A percentile compares a stretch with the other conserved stretches of the same genome.
These are phyloP conservation scores for Trematocara nigrifrons DNA, from an alignment of 2,113 vertebrate species.

Conservation along the genomic window DNA sequence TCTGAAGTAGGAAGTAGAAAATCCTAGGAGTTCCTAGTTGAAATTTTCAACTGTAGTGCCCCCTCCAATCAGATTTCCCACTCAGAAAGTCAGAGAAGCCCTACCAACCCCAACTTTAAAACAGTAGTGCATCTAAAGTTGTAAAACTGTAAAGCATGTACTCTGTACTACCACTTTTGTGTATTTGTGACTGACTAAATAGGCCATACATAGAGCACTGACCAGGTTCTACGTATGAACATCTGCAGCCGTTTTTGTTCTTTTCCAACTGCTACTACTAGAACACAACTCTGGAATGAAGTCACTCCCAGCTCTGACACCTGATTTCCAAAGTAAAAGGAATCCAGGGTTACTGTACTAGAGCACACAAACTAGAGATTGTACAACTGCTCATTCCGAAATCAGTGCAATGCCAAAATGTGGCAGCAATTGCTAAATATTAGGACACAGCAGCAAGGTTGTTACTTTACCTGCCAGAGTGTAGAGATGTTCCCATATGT, in stretches of 20 bases:
- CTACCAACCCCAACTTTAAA: neutral
- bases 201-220: neutral
- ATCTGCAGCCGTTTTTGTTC: neutral
- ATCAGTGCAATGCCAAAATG: neutral
- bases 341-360: neutral
- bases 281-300: neutral
- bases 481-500: slow-evolving; percentile 82
- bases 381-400: neutral
- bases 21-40: neutral
- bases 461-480: slow-evolving; percentile 80
- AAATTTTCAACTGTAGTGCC: neutral
- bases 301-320: neutral
- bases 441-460: neutral
- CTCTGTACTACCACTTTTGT: neutral
- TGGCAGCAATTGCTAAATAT: neutral
- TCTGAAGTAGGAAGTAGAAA: neutral
- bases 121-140: neutral
- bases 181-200: neutral
- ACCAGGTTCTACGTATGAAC: neutral
- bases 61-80: neutral
- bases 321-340: neutral
- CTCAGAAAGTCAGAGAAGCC: neutral
- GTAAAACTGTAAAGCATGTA: neutral
- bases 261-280: neutral
- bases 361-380: neutral